phyloP scores from a whole-genome alignment of 2,797 vertebrate genomes.

The Zalophus californianus region DNA sequence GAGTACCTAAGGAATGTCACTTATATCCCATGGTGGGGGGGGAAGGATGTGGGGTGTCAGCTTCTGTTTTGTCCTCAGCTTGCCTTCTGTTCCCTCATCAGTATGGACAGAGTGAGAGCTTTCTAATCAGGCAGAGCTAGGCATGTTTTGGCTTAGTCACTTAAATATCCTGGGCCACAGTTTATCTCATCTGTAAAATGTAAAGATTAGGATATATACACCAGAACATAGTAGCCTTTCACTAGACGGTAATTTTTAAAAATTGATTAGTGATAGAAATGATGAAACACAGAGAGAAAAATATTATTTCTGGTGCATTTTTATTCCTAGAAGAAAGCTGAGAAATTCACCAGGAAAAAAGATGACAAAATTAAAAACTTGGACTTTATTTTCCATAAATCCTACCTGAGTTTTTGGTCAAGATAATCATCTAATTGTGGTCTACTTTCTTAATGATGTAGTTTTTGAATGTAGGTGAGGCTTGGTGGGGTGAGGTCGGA shows the following conservation, averaged over 20 bases:
- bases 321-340: conserved; percentile 38
- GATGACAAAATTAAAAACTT: not conserved
- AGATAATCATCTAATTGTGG: not conserved
- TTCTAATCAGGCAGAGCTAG: not conserved
- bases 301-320: conserved; percentile 11
- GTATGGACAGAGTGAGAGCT: not conserved
- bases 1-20: too few relatives aligned
- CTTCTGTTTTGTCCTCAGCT: too few relatives aligned
- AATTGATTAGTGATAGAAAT: not conserved
- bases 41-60: too few relatives aligned
- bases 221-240: not conserved
- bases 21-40: too few relatives aligned
- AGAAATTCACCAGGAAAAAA: not conserved
- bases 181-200: not conserved
- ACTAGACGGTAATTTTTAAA: not conserved
- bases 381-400: conserved; percentile 47
- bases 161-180: not conserved
- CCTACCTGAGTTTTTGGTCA: not conserved
- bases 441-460: not conserved
- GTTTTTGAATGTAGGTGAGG: not conserved
- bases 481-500: not conserved
- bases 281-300: not conserved
- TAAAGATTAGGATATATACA: not conserved
- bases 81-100: too few relatives aligned
- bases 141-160: not conserved